Conservation (phyloP, 2,888 invertebrate genomes). For the Stenoptilia bipunctidactyla region DNA sequence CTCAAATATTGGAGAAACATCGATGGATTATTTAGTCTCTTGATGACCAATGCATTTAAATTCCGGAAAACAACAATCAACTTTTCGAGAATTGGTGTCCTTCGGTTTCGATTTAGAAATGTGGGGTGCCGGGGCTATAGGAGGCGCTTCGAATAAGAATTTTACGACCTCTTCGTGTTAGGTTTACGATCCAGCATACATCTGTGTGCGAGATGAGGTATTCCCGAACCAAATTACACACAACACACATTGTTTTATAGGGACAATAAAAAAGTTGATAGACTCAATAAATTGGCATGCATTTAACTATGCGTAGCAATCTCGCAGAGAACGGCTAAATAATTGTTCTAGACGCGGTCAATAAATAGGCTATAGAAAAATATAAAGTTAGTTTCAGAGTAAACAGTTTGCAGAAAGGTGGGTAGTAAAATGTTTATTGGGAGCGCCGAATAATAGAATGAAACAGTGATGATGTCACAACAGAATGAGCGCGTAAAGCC, state of each 20-base stretch:
- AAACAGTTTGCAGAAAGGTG: too few relatives aligned
- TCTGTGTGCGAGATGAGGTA: conserved; percentile 63
- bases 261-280: conserved; percentile 31
- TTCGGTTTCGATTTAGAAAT: conserved; percentile 6
- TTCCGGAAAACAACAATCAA: background rate
- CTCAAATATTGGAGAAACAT: background rate
- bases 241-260: conserved; percentile 57
- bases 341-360: too few relatives aligned
- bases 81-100: background rate
- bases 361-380: too few relatives aligned
- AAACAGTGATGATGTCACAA: conserved; percentile 26
- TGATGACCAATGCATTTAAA: too few relatives aligned
- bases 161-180: conserved; percentile 67
- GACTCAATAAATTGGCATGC: background rate
- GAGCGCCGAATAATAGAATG: conserved; percentile 1
- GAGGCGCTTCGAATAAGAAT: conserved; percentile 58
- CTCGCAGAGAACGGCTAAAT: too few relatives aligned
- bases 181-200: conserved; percentile 63
- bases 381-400: too few relatives aligned
- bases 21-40: background rate
- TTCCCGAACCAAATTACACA: conserved; percentile 61
- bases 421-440: too few relatives aligned
- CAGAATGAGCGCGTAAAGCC: conserved; percentile 27
- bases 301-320: too few relatives aligned
- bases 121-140: conserved; percentile 24